phyloP scores from a whole-genome alignment of 1,140 invertebrate species.

The Radopholus similis region DNA sequence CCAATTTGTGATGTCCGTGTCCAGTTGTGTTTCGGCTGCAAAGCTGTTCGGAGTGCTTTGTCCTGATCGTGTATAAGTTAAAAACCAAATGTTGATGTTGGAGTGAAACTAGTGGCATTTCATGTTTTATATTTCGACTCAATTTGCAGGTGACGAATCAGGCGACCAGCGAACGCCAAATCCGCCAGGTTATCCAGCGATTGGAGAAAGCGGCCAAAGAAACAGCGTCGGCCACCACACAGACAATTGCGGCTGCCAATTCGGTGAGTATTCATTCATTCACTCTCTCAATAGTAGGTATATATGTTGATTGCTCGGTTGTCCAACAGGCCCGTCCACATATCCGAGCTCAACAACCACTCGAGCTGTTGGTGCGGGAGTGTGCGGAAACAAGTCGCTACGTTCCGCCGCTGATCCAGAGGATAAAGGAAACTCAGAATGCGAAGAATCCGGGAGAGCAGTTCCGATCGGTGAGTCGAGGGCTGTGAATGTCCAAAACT shows the following conservation, averaged over 20 bases:
- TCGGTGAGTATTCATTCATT: background rate
- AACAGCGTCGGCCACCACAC: constrained; percentile 78
- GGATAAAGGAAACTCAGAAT: constrained; percentile 67
- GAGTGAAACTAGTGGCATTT: constrained; percentile 10
- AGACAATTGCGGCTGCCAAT: constrained; percentile 70
- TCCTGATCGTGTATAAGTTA: no score
- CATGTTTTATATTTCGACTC: no score
- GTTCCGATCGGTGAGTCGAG: constrained; percentile 37
- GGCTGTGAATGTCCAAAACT: background rate
- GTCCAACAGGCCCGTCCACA: constrained; percentile 3
- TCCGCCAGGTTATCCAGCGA: constrained; percentile 73
- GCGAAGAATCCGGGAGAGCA: constrained; percentile 66
- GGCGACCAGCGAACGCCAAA: constrained; percentile 74
- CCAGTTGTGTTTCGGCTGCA: background rate
- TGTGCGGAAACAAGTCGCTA: constrained; percentile 74
- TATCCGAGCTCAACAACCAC: constrained; percentile 55
- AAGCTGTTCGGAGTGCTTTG: background rate
- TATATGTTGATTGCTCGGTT: no score
- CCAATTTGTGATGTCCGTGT: background rate
- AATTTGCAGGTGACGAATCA: constrained; percentile 73
- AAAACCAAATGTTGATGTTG: background rate
- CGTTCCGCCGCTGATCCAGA: constrained; percentile 66
- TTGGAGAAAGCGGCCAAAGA: constrained; percentile 78
- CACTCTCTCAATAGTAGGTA: background rate
- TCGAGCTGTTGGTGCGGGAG: constrained; percentile 74